Base-by-base conservation (phyloP, 2,797 vertebrate species). In the Danio jaintianensis region DNA sequence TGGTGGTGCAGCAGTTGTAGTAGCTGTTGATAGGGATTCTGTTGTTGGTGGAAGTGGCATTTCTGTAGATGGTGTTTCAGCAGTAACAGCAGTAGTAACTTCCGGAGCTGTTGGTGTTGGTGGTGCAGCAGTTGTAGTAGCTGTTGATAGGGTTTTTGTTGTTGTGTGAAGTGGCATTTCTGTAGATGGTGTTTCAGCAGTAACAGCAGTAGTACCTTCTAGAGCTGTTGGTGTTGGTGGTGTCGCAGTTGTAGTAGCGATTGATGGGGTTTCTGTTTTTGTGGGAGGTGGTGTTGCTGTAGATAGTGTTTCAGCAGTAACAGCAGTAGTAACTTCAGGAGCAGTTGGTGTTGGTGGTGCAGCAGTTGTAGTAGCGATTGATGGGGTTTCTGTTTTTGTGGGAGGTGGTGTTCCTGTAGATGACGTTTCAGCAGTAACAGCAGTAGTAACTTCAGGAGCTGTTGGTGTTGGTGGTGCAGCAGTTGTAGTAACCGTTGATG, bases 261-360 rank as follows among this genome's bases (percentile, higher is more conserved):
- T 18, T 56, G 55, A 56, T 56, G 55, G 55, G 0, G 89, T 84
- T 20, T 56, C 53, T 56, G 53, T 8, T 56, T 7, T 20, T 56
- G 18, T 10, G n/a, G 20, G 1, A 56, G 18, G 55, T 18, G 20
- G 4, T 5, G n/a, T 11, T 56, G 11, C 18, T 5, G 4, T 20
- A 0, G 4, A 42, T 42, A 36, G 61, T 45, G 20, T 15, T 22
- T 56, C 1, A 56, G 18, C 1, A 22, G 6, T 75, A 47, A 11
- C 10, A 11, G 56, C 2, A 29, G 47, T 64, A 18, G 73, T 64
- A 29, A 10, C 22, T 56, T 12, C 13, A 7, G 56, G 15, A 50
- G 8, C 6, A 10, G 7, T 7, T 0, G 0, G 78, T 1, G 11
- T 2, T 1, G 84, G 9, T 1, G 66, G 47, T 55, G 22, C 1